A percentile compares a stretch with the other conserved stretches of the same genome.
Conservation (phyloP, 2,888 invertebrate genomes). For the Cataglyphis cursor region DNA sequence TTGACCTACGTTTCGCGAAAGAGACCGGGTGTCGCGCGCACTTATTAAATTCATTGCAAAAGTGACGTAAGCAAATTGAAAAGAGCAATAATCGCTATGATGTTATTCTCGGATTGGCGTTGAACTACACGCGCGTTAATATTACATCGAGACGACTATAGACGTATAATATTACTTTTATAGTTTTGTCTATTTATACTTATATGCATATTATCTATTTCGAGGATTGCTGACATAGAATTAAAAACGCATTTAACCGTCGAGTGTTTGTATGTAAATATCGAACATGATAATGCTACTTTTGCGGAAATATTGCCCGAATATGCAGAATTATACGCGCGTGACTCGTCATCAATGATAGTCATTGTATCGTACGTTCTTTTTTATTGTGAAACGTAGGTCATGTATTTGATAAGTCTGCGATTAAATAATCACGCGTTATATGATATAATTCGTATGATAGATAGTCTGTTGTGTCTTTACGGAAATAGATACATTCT, state of each 20-base stretch:
- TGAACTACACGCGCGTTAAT: neutral
- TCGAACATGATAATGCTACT: neutral
- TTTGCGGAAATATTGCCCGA: neutral
- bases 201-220: neutral
- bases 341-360: neutral
- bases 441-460: too few relatives aligned
- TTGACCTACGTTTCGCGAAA: conserved; percentile 50
- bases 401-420: neutral
- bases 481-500: neutral
- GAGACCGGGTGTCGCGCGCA: conserved; percentile 12
- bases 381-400: neutral
- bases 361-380: neutral
- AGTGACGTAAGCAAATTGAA: neutral
- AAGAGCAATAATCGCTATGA: neutral
- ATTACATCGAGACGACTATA: neutral
- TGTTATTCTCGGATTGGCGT: neutral
- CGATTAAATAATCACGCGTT: neutral
- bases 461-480: neutral
- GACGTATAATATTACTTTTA: neutral
- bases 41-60: neutral
- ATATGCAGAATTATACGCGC: neutral
- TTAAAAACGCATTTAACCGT: neutral
- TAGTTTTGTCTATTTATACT: neutral
- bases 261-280: neutral
- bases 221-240: neutral